These are phyloP conservation scores for Heteromyza rotundicornis DNA, from an alignment of 2,888 invertebrate species.

Conservation along the genomic window DNA sequence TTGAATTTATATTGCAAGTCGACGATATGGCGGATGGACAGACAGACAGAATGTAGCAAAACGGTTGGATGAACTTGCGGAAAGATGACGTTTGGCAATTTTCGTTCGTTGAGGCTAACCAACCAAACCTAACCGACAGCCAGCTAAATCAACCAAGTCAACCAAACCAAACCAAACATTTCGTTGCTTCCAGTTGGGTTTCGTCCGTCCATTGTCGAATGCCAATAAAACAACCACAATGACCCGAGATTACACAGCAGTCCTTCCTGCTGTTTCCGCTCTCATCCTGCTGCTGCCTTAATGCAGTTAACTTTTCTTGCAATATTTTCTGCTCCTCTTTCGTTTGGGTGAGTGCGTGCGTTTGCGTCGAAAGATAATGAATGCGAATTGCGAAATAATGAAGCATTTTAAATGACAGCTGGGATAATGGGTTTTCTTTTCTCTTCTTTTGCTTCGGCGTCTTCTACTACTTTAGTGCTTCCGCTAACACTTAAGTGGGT, in stretches of 20 bases:
- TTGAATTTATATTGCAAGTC: conserved; percentile 10
- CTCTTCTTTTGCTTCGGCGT: background rate
- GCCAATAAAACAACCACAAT: conserved; percentile 10
- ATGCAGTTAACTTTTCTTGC: conserved; percentile 1
- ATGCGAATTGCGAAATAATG: conserved; percentile 25
- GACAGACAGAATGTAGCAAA: background rate
- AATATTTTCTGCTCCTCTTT: background rate
- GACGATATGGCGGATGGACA: background rate
- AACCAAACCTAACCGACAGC: background rate
- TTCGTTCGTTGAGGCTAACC: background rate
- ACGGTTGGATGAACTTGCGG: background rate
- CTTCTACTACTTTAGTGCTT: background rate
- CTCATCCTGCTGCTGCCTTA: background rate
- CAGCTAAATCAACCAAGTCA: background rate
- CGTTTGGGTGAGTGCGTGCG: background rate
- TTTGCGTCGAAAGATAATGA: conserved; percentile 24
- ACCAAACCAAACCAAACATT: too few species aligned
- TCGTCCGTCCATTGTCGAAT: too few species aligned
- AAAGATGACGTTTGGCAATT: background rate
- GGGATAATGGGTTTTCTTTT: conserved; percentile 23
- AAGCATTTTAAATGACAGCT: conserved; percentile 29
- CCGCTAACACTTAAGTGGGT: conserved; percentile 15
- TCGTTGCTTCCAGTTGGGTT: background rate
- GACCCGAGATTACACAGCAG: background rate
- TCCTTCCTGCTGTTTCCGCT: background rate